Percentiles rank a stretch among this genome's conserved stretches.
Conservation (phyloP, 2,797 vertebrate genomes). For the Xerus rutilus region DNA sequence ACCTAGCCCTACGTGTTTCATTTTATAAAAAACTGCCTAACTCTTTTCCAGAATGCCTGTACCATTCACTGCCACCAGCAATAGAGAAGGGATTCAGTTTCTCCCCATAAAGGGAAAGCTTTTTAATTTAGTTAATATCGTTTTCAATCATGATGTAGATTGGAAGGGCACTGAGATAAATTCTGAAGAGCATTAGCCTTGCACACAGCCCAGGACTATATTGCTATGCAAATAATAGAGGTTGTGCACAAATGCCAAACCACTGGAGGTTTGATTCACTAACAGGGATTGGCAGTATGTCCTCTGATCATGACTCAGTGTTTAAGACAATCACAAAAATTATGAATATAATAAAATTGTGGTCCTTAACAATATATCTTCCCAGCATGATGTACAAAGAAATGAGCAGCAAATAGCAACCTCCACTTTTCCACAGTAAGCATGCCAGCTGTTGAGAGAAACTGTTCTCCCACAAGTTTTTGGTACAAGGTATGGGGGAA, state of each 20-base stretch:
- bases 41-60: background rate
- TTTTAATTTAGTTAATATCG: background rate
- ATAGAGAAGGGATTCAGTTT: background rate
- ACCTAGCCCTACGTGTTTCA: background rate
- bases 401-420: slow-evolving; percentile 20
- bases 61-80: background rate
- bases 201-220: slow-evolving; percentile 32
- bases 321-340: slow-evolving; percentile 32
- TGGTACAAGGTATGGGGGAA: background rate
- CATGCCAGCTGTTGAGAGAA: slow-evolving; percentile 31
- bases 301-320: background rate
- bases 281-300: background rate
- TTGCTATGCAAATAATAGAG: slow-evolving; percentile 37
- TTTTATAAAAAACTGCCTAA: slow-evolving; percentile 15
- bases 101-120: slow-evolving; percentile 8
- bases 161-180: background rate
- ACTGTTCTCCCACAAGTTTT: slow-evolving; percentile 2
- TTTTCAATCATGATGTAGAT: slow-evolving; percentile 30
- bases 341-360: slow-evolving; percentile 19
- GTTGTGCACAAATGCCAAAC: slow-evolving; percentile 25
- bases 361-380: background rate
- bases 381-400: background rate
- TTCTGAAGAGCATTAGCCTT: slow-evolving; percentile 28
- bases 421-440: background rate
- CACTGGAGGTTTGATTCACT: background rate